Percentiles rank a stretch among this genome's conserved stretches.
These are phyloP conservation scores for Drosophila mimica DNA, from an alignment of 2,888 invertebrate genomes.

Conservation along the genomic window DNA sequence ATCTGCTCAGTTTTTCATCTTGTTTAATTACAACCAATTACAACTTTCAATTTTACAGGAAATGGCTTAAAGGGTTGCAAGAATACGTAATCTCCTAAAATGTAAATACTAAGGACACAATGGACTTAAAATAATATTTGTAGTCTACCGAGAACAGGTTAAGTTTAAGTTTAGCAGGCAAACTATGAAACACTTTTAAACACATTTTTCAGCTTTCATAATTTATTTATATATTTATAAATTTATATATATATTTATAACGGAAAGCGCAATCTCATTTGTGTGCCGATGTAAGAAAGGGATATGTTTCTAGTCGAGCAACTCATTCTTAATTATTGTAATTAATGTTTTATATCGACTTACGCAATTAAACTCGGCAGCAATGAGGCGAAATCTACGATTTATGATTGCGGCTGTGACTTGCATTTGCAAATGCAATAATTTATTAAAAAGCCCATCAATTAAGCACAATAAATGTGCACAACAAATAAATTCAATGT, in stretches of 20 bases:
- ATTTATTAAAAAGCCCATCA: conserved; percentile 70
- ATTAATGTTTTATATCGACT: conserved; percentile 29
- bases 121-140: background rate
- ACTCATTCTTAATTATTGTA: background rate
- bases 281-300: background rate
- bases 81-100: background rate
- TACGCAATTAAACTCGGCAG: conserved; percentile 27
- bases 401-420: conserved; percentile 56
- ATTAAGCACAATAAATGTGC: conserved; percentile 49
- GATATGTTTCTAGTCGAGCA: background rate
- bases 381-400: conserved; percentile 31
- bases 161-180: background rate
- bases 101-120: no score
- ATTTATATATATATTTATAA: background rate
- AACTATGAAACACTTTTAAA: background rate
- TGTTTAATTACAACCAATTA: conserved; percentile 28
- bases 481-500: conserved; percentile 44
- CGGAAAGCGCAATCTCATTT: background rate
- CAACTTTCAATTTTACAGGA: background rate
- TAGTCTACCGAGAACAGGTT: background rate
- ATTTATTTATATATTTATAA: background rate
- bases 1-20: conserved; percentile 7
- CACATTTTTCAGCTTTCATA: background rate
- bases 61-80: background rate
- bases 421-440: conserved; percentile 56